These are phyloP conservation scores for Drosophila aff. DNA, from an alignment of 1,140 invertebrate species.

Conservation along the genomic window DNA sequence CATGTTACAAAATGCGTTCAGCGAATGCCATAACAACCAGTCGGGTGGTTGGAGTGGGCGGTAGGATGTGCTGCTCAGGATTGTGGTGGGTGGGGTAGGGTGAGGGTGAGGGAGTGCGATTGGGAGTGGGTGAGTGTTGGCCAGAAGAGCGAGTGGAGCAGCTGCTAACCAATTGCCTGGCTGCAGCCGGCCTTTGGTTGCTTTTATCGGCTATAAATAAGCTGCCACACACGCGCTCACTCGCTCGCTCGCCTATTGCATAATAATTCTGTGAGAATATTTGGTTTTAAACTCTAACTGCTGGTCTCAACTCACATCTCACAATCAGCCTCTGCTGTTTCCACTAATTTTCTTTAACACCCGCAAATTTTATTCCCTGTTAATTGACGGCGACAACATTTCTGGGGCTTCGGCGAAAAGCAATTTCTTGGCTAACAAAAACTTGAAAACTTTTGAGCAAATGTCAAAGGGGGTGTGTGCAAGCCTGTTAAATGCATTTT, in stretches of 20 bases:
- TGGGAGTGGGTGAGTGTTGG: background rate
- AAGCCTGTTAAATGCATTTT: constrained; percentile 48
- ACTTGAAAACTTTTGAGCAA: constrained; percentile 47
- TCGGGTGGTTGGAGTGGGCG: constrained; percentile 14
- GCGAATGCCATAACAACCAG: constrained; percentile 78
- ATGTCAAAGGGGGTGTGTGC: constrained; percentile 44
- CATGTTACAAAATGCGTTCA: constrained; percentile 66
- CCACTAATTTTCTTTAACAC: constrained; percentile 17
- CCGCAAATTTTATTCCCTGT: constrained; percentile 36
- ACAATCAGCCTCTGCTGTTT: constrained; percentile 4
- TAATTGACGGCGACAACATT: constrained; percentile 41
- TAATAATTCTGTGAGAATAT: constrained; percentile 45
- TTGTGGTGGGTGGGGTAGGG: background rate
- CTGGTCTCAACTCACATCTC: background rate
- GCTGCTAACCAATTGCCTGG: constrained; percentile 69
- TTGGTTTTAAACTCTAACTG: background rate
- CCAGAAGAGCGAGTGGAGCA: constrained; percentile 18
- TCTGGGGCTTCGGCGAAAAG: constrained; percentile 38
- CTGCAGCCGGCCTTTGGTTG: constrained; percentile 35
- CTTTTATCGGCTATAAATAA: constrained; percentile 27
- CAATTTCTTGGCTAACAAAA: constrained; percentile 49
- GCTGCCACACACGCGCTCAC: constrained; percentile 16
- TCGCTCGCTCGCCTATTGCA: constrained; percentile 41
- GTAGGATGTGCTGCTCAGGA: background rate
- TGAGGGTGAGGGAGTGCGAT: background rate